phyloP scores from a whole-genome alignment of 2,113 vertebrate genomes.

The Muntiacus reevesi region DNA sequence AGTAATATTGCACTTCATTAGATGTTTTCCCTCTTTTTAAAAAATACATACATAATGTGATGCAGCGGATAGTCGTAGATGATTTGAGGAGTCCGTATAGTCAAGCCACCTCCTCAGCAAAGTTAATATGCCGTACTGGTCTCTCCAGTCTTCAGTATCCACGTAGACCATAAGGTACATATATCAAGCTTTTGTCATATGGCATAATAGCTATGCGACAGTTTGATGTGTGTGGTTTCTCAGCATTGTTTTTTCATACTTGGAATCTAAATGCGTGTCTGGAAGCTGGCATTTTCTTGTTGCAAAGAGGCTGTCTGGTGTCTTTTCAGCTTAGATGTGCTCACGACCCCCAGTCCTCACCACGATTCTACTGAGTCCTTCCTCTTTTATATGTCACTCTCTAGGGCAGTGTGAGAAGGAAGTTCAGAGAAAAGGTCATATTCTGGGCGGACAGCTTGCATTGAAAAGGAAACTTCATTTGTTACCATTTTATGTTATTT shows the following conservation, averaged over 20 bases:
- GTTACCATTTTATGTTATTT: constrained; percentile 31
- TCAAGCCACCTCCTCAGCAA: background rate
- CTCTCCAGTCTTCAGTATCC: background rate
- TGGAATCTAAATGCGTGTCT: background rate
- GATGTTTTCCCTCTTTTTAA: background rate
- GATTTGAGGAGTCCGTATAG: background rate
- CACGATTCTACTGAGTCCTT: background rate
- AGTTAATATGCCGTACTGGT: background rate
- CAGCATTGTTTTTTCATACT: background rate
- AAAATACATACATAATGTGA: background rate
- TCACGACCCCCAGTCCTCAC: background rate
- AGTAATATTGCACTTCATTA: background rate
- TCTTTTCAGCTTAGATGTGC: background rate
- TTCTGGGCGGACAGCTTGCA: constrained; percentile 9
- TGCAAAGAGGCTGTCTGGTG: background rate
- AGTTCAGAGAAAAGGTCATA: constrained; percentile 40
- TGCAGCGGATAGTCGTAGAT: background rate
- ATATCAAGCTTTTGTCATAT: background rate
- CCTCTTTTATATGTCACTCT: background rate
- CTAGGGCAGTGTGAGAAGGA: background rate
- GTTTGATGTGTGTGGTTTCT: background rate
- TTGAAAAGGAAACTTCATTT: constrained; percentile 44
- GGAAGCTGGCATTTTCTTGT: background rate
- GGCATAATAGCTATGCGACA: background rate
- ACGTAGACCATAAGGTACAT: background rate